phyloP scores from a whole-genome alignment of 2,888 invertebrate species.

The Cyrtodaria siliqua region DNA sequence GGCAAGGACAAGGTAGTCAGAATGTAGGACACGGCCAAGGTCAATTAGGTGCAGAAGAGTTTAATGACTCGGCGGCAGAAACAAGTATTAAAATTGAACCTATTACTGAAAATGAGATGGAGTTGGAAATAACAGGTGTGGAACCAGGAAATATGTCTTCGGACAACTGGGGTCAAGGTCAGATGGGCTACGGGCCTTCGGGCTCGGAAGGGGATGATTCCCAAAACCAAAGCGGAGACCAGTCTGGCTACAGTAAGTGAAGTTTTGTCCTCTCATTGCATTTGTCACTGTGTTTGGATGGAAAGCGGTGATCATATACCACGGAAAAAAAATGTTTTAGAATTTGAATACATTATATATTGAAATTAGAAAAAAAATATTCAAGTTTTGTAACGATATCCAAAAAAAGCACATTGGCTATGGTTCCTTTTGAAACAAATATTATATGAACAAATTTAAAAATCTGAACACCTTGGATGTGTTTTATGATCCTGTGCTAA shows the following conservation, averaged over 20 bases:
- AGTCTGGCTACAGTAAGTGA: slow-evolving; percentile 49
- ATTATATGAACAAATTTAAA: no score
- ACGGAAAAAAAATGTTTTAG: no score
- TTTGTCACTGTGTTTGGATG: no score
- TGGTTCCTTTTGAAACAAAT: no score
- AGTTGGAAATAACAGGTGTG: slow-evolving; percentile 58
- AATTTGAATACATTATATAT: no score
- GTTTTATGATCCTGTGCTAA: no score
- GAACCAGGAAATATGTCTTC: slow-evolving; percentile 38
- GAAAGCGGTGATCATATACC: no score
- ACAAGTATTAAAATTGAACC: slow-evolving; percentile 60
- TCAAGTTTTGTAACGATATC: no score
- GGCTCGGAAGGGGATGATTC: slow-evolving; percentile 18
- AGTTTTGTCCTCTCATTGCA: no score
- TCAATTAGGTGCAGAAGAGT: slow-evolving; percentile 28
- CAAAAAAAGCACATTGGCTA: no score
- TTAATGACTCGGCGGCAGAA: slow-evolving; percentile 11
- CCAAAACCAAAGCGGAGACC: slow-evolving; percentile 32
- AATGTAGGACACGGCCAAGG: neutral
- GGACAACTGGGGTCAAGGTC: slow-evolving; percentile 39
- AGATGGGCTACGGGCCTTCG: neutral
- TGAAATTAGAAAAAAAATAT: no score
- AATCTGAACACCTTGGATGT: no score
- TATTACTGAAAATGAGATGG: slow-evolving; percentile 59
- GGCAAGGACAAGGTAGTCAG: slow-evolving; percentile 18